Evolutionary conservation across 2,797 vertebrate species (phyloP).

Genomic region (Falco biarmicus): DNA sequence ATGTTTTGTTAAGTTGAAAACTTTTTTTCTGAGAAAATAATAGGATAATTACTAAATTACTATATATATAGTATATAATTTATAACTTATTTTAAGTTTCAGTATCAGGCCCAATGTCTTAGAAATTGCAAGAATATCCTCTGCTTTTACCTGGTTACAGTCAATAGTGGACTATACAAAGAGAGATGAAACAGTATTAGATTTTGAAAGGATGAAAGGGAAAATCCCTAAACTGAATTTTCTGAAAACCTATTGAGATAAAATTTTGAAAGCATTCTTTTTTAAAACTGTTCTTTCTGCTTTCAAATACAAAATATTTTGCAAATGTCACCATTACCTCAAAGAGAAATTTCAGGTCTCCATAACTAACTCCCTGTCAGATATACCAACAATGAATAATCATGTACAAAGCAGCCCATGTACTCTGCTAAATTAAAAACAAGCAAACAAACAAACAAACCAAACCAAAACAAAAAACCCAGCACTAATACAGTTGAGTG

Average conservation of each 20-base stretch:
- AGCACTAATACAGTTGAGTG: background rate
- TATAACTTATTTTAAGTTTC: background rate
- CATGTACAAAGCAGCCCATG: background rate
- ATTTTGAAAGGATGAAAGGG: background rate
- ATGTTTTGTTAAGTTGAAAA: background rate
- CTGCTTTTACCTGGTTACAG: background rate
- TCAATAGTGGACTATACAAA: background rate
- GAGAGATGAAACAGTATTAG: background rate
- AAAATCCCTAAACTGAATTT: background rate
- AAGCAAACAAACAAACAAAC: too few species aligned
- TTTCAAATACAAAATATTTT: background rate
- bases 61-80: background rate
- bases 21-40: background rate
- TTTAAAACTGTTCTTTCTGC: background rate
- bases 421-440: background rate
- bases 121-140: background rate
- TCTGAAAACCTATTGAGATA: background rate
- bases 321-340: background rate
- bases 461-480: rapidly evolving
- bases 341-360: background rate
- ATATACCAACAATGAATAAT: background rate
- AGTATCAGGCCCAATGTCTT: background rate
- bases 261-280: background rate
- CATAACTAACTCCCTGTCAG: background rate
- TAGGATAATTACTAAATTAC: background rate